Base-by-base conservation (phyloP, 2,888 invertebrate genomes). In the Drosophila austrosaltans region DNA sequence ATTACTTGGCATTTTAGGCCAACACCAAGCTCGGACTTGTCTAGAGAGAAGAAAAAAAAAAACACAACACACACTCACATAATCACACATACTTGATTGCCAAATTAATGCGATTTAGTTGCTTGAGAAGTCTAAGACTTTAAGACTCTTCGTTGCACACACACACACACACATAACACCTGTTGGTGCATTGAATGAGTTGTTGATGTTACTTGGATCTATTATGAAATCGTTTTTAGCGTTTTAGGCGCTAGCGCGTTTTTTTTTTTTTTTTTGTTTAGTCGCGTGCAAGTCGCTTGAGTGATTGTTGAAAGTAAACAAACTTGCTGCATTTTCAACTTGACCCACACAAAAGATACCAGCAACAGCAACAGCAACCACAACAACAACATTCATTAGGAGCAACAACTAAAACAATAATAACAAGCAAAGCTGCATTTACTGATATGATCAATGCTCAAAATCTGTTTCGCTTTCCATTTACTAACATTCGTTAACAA, bases 281-380 rank as follows among this genome's bases (percentile, higher is more conserved):
- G 42, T 63, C 79, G 82, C 85, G 44, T 42, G 74, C 75, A 58
- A 61, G 25, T 48, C 56, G 66, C 67, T 63, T 48, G 61, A 60
- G 28, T 63, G 60, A 30, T 53, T 59, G 40, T 69, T 65, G 56
- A 68, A 72, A 65, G 74, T 68, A 22, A 63, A 62, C 40, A 62
- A 48, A 65, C 76, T 53, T 66, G 73, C 72, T 85, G 89, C 88
- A 80, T 82, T 83, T 82, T 87, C 87, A 87, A 87, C 87, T 87
- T 87, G 87, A 89, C 87, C 89, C 78, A 87, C 82, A 87, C 77
- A 61, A 16, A 16, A 59, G 56, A 39, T 8, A 39, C 28, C 42
- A 59, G 58, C 69, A 65, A 44, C 42, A 59, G 58, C 69, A 65
- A 44, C 65, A 53, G 59, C 63, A 66, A 70, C 77, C 70, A 58